Evolutionary conservation across 1,140 invertebrate species (phyloP), one percentile per base, ranked within the genome.

Genomic region (Heterodera schachtii): DNA sequence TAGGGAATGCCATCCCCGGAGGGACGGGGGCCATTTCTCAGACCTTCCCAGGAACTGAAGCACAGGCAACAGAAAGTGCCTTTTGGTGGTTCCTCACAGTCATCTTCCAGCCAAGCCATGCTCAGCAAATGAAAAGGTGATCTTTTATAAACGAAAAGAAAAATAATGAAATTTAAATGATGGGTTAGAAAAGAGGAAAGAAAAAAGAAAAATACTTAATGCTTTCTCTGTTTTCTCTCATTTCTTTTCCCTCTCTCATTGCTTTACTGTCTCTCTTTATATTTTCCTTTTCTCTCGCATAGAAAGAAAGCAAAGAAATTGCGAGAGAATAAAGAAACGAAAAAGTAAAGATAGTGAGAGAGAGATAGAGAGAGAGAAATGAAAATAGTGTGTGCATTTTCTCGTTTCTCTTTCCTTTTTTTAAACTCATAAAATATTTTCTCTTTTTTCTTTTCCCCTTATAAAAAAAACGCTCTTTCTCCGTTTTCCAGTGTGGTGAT

Each of bases 41-140:
- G 79, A 81, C 79, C 79, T 81, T 81, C 79, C 79, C 79, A 81
- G 79, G 79, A 81, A 81, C 57, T 47, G 11, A 19, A 31, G 16
- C 31, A 44, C 4, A 81, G 47, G 79, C 77, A 44, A 78, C 57
- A 31, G 21, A 46, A 52, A 11, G 69, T 41, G 11, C 69, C 41
- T 64, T 64, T 64, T 71, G 21, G 69, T 71, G 69, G 69, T 71
- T 71, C 69, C 69, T 71, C 69, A 16, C 69, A 71, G 69, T 71
- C 69, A 41, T 7, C 69, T 71, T 71, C 69, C 69, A 71, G 69
- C 69, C 69, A 71, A 71, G 69, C 69, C 69, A 71, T 13, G 41
- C 1, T 3, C 1, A 5, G 3, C 31, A 0, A 41, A 0, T 11
- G 7, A 6, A 11, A 43, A 41, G n/a, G 6, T 11, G 31, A 43